Evolutionary conservation across 2,888 invertebrate genomes (phyloP), one percentile per base, ranked within the genome.

Genomic region (Dryobotodes eremita): DNA sequence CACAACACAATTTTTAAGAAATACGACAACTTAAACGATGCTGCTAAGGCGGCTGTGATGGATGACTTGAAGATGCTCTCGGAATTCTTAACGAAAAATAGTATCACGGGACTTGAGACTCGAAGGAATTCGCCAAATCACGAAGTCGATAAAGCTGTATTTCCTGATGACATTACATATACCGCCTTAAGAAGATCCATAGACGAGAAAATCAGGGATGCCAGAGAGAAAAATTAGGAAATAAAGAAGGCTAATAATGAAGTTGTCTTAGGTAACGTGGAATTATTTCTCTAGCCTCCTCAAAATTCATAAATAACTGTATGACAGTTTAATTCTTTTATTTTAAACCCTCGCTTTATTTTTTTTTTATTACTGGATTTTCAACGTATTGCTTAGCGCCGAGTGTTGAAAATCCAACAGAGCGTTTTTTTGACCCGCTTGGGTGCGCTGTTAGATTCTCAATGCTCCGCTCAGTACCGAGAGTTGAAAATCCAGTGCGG

Each of bases 1-100:
- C 31, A 83, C 4, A 26, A 74, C 6, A 72, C 59, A 0, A 46
- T 86, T 0, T 50, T 83, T 23, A 46, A 53, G 7, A 69, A 82
- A 65, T 80, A 80, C n/a, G 59, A 59, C 4, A 61, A 20, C 15
- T 6, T 80, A 0, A 78, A 77, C 4, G 79, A 83, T 0, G 36
- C 46, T 0, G 26, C 59, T 7, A 83, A 55, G 10, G 15, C 7
- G 0, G 59, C 83, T 0, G 3, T 80, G 0, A 15, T 55, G 15
- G 10, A 5, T 0, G 84, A 80, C 1, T 20, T 80, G 7, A 78
- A 46, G 1, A 36, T 23, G 23, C 1, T 77, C 0, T 61, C 79
- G 0, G 48, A 78, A 3, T 59, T 83, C 1, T 15, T 79, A 13
- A 2, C 48, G 3, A 75, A 77, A 6, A 62, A 75, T 46, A 23